Percentiles rank a stretch among this genome's conserved stretches.
These are phyloP conservation scores for Trichoplusia ni DNA, from an alignment of 1,140 invertebrate genomes.

Conservation along the genomic window DNA sequence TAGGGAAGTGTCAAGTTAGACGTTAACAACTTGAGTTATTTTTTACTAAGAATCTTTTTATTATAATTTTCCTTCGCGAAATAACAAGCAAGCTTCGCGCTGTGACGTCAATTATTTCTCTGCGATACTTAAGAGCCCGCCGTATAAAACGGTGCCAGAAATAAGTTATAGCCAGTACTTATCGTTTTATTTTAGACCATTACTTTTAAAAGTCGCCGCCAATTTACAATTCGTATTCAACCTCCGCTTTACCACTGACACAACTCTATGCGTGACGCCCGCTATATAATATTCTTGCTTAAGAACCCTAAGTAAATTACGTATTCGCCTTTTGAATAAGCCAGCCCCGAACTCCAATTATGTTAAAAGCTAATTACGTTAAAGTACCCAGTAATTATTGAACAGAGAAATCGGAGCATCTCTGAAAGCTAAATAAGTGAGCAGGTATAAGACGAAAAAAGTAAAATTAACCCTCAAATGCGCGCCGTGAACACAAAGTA, in stretches of 20 bases:
- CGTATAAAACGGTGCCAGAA: not conserved
- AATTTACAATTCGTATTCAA: not conserved
- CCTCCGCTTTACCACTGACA: conserved; percentile 50
- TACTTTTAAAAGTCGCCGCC: not conserved
- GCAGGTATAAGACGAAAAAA: not conserved
- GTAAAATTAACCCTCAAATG: conserved; percentile 17
- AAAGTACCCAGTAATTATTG: conserved; percentile 28
- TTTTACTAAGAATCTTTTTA: conserved; percentile 8
- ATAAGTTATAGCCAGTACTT: not conserved
- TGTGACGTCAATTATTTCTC: not conserved
- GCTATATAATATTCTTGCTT: conserved; percentile 7
- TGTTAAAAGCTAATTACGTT: conserved; percentile 30
- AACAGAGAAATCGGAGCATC: conserved; percentile 6
- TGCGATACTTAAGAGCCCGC: not conserved
- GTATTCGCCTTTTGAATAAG: conserved; percentile 24
- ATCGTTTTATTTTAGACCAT: not conserved
- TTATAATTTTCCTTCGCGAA: too few relatives aligned
- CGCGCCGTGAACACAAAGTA: not conserved
- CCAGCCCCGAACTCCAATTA: conserved; percentile 14
- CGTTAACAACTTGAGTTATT: conserved; percentile 25
- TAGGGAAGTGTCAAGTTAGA: conserved; percentile 31
- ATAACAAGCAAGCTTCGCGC: not conserved
- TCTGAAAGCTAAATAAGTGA: conserved; percentile 5
- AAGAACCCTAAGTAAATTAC: conserved; percentile 18
- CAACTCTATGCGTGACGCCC: conserved; percentile 45